Evolutionary conservation across 2,888 invertebrate genomes (phyloP).

Genomic region (Melinopterus prodromus): DNA sequence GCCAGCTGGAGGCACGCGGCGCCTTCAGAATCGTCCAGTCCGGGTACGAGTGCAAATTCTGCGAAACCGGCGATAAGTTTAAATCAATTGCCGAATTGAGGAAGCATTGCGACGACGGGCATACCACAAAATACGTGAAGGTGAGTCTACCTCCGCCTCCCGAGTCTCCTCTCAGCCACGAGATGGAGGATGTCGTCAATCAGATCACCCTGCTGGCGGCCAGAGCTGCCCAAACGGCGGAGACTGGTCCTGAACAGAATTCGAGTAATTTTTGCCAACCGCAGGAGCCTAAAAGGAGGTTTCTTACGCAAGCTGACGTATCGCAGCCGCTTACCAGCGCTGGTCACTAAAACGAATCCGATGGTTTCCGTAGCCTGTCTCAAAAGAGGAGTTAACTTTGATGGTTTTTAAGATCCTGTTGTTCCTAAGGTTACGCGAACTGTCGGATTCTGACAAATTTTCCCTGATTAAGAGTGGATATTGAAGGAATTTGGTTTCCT

Average conservation of each 20-base stretch:
- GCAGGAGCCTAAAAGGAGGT: conserved; percentile 63
- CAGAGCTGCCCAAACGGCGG: conserved; percentile 70
- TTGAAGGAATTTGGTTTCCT: background rate
- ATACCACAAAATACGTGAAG: conserved; percentile 52
- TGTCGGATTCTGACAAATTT: conserved; percentile 17
- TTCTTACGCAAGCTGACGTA: conserved; percentile 67
- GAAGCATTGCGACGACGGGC: conserved; percentile 62
- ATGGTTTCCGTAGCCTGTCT: background rate
- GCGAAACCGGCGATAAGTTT: conserved; percentile 65
- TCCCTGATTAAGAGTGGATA: background rate
- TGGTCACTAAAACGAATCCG: conserved; percentile 58
- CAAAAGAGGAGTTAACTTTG: conserved; percentile 12
- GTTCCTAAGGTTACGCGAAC: conserved; percentile 14
- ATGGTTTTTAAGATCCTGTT: conserved; percentile 22
- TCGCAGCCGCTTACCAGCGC: conserved; percentile 64
- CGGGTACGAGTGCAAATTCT: conserved; percentile 77
- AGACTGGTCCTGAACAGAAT: conserved; percentile 62
- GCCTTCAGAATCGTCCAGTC: conserved; percentile 79
- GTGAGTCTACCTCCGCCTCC: conserved; percentile 59
- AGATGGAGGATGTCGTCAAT: conserved; percentile 86
- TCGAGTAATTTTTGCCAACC: conserved; percentile 67
- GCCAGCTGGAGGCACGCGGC: conserved; percentile 71
- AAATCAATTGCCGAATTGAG: conserved; percentile 69
- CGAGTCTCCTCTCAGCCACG: conserved; percentile 73
- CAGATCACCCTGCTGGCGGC: conserved; percentile 82